Percentiles rank a stretch among this genome's conserved stretches.
These are phyloP conservation scores for Spea hammondii DNA, from an alignment of 2,797 vertebrate genomes.

Conservation along the genomic window DNA sequence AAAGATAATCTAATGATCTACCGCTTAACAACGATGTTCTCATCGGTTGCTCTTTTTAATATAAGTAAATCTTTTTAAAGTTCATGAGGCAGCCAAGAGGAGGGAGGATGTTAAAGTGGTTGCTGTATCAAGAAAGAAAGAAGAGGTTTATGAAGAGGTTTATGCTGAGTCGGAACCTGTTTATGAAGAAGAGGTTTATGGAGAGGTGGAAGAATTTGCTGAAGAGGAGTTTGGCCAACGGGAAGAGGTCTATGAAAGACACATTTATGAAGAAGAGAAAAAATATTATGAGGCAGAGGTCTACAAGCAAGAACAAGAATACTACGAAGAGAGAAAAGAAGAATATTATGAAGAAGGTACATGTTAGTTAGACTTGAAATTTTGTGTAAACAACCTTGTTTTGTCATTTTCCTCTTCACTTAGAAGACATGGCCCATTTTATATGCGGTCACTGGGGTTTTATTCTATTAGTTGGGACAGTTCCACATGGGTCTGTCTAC, in stretches of 20 bases:
- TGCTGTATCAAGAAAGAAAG: slow-evolving; percentile 67
- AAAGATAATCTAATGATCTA: slow-evolving; percentile 5
- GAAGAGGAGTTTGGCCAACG: slow-evolving; percentile 62
- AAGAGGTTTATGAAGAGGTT: slow-evolving; percentile 57
- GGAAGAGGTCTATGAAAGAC: slow-evolving; percentile 63
- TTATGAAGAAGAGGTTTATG: slow-evolving; percentile 61
- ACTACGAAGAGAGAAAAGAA: slow-evolving; percentile 60
- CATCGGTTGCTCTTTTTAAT: slow-evolving; percentile 16
- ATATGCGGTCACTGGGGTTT: no score
- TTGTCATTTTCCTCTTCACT: background rate
- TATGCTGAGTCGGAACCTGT: slow-evolving; percentile 48
- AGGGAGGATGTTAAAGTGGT: slow-evolving; percentile 69
- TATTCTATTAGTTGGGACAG: no score
- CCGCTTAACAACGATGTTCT: background rate
- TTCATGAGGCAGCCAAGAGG: slow-evolving; percentile 73
- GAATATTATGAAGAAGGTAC: slow-evolving; percentile 66
- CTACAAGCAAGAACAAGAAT: slow-evolving; percentile 69
- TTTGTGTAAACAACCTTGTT: background rate
- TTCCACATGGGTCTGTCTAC: no score
- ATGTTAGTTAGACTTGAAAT: background rate
- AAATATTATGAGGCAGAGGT: slow-evolving; percentile 72
- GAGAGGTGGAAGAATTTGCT: slow-evolving; percentile 59
- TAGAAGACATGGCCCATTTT: background rate
- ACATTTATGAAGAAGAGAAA: slow-evolving; percentile 67
- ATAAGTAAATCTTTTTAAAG: slow-evolving; percentile 72